phyloP scores from a whole-genome alignment of 2,113 vertebrate genomes.

The Oryzias curvinotus region DNA sequence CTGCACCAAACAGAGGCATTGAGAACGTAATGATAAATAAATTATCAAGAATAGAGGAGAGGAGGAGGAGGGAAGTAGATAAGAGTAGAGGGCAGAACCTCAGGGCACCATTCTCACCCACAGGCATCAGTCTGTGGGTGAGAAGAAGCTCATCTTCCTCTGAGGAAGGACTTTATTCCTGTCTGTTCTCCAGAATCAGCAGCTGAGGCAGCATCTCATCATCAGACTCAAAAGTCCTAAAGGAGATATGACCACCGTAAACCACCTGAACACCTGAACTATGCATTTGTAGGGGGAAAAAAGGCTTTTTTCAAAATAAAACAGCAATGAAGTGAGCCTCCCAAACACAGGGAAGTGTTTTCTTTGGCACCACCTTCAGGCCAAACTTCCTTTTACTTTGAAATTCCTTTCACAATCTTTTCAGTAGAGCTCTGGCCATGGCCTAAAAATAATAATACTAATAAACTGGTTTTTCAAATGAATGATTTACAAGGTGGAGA shows the following conservation, averaged over 20 bases:
- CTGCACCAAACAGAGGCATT: no score
- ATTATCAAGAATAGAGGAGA: no score
- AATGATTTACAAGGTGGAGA: no score
- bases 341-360: neutral
- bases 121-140: conserved; percentile 53
- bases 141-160: conserved; percentile 67
- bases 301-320: neutral
- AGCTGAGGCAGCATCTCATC: conserved; percentile 39
- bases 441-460: no score
- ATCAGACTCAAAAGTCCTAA: conserved; percentile 50
- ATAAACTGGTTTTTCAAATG: no score
- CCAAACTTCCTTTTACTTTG: neutral
- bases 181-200: conserved; percentile 59
- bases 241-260: neutral
- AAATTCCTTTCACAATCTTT: no score
- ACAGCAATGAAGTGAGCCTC: neutral
- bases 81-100: no score
- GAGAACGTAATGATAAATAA: no score
- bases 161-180: conserved; percentile 32
- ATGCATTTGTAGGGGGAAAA: neutral
- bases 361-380: conserved; percentile 18
- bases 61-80: no score
- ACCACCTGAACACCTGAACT: neutral
- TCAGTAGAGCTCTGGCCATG: no score
- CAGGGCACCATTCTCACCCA: conserved; percentile 31